Percentiles rank a stretch among this genome's conserved stretches.
Conservation (phyloP, 2,797 vertebrate species). For the Liparis tanakae region DNA sequence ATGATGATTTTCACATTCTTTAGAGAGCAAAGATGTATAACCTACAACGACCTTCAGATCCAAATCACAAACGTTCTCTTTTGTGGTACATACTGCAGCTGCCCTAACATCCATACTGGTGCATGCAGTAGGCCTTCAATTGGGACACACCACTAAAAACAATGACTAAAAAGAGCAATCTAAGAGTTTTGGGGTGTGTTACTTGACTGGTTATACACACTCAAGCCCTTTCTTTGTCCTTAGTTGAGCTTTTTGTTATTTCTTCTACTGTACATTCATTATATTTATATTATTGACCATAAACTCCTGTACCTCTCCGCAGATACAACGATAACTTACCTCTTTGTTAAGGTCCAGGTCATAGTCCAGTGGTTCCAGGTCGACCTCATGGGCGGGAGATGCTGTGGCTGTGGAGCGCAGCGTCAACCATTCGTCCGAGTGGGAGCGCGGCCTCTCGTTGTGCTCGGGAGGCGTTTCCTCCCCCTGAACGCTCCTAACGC, state of each 20-base stretch:
- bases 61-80: not conserved
- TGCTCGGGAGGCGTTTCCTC: slow-evolving; percentile 89
- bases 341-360: slow-evolving; percentile 95
- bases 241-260: not conserved
- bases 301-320: not conserved
- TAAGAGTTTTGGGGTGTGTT: not conserved
- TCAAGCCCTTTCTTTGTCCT: not conserved
- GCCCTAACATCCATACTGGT: not conserved
- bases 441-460: slow-evolving; percentile 85
- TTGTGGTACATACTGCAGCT: not conserved
- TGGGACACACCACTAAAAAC: not conserved
- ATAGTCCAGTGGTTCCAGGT: slow-evolving; percentile 93
- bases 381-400: slow-evolving; percentile 82
- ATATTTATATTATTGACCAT: not conserved
- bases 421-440: slow-evolving; percentile 93
- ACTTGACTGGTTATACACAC: not conserved
- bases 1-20: slow-evolving; percentile 26
- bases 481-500: slow-evolving; percentile 88
- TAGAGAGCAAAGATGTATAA: slow-evolving; percentile 28
- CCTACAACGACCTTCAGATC: not conserved
- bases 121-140: not conserved
- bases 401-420: slow-evolving; percentile 81
- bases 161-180: too few species aligned
- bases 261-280: not conserved
- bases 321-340: slow-evolving; percentile 73